Percentiles rank a stretch among this genome's conserved stretches.
Conservation (phyloP, 2,888 invertebrate genomes). For the Troglohyphantes excavatus region DNA sequence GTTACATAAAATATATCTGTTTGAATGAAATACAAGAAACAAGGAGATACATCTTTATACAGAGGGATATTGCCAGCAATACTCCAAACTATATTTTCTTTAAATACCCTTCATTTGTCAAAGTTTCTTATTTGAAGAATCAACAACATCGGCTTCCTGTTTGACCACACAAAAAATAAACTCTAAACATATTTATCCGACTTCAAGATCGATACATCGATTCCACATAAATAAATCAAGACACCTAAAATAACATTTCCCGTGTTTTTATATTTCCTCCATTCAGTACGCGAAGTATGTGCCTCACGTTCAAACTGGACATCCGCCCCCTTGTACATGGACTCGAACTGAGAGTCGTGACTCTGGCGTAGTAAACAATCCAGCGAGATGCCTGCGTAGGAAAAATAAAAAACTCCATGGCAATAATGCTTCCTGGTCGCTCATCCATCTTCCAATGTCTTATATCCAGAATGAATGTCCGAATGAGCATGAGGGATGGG, state of each 20-base stretch:
- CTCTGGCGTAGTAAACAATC: not conserved
- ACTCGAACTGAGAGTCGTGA: not conserved
- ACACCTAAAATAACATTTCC: not conserved
- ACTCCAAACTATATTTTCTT: too few relatives aligned
- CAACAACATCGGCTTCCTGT: too few relatives aligned
- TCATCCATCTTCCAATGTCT: not conserved
- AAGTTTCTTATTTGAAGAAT: too few relatives aligned
- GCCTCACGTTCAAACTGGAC: not conserved
- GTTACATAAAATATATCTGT: too few relatives aligned
- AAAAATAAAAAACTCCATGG: not conserved
- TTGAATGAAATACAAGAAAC: too few relatives aligned
- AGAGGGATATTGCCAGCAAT: too few relatives aligned
- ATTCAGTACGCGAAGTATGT: not conserved
- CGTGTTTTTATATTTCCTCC: not conserved
- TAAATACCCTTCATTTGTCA: too few relatives aligned
- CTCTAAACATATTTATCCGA: too few relatives aligned
- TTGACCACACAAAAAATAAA: too few relatives aligned
- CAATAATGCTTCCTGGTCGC: too few relatives aligned
- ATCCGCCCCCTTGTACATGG: not conserved
- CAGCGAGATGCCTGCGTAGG: not conserved
- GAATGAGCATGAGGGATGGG: not conserved
- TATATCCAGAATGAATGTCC: not conserved
- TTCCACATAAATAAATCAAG: not conserved
- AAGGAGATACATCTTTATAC: too few relatives aligned
- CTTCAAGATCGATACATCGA: not conserved